These are phyloP conservation scores for Priocnemis perturbator DNA, from an alignment of 2,888 invertebrate species.

Conservation along the genomic window DNA sequence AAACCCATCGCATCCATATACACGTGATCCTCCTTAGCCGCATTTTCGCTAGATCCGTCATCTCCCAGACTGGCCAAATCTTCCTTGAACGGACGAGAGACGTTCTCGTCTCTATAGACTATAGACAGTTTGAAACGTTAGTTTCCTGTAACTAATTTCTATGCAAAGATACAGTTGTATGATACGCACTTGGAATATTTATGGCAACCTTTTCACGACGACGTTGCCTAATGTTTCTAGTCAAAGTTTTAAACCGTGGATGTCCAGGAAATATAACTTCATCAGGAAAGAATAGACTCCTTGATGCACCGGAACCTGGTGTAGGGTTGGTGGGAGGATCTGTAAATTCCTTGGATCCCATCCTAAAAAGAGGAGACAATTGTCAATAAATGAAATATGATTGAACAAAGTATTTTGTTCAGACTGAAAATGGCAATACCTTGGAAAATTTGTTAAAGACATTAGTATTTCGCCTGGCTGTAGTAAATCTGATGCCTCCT, in stretches of 20 bases:
- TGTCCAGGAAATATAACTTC: conserved; percentile 96
- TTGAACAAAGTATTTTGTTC: conserved; percentile 1
- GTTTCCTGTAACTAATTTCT: no score
- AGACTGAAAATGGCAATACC: conserved; percentile 77
- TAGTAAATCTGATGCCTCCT: conserved; percentile 88
- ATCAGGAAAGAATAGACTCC: conserved; percentile 95
- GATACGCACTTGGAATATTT: conserved; percentile 91
- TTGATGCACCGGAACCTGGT: conserved; percentile 85
- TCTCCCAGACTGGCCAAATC: conserved; percentile 79
- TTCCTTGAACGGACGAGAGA: conserved; percentile 86
- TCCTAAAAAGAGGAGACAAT: conserved; percentile 74
- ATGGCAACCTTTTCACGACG: conserved; percentile 97
- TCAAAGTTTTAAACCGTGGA: conserved; percentile 94
- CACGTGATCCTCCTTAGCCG: conserved; percentile 91
- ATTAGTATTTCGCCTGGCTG: conserved; percentile 88
- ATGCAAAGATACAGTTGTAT: not conserved
- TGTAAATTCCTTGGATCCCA: conserved; percentile 94
- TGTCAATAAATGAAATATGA: conserved; percentile 5
- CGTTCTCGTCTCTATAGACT: conserved; percentile 94
- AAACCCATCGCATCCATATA: conserved; percentile 99
- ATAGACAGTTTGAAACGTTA: conserved; percentile 55
- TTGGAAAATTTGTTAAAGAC: conserved; percentile 95
- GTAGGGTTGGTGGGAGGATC: conserved; percentile 85
- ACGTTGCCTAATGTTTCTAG: conserved; percentile 93
- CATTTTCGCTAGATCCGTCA: conserved; percentile 80